These are phyloP conservation scores for Drosophila lutescens DNA, from an alignment of 2,888 invertebrate species.

Conservation along the genomic window DNA sequence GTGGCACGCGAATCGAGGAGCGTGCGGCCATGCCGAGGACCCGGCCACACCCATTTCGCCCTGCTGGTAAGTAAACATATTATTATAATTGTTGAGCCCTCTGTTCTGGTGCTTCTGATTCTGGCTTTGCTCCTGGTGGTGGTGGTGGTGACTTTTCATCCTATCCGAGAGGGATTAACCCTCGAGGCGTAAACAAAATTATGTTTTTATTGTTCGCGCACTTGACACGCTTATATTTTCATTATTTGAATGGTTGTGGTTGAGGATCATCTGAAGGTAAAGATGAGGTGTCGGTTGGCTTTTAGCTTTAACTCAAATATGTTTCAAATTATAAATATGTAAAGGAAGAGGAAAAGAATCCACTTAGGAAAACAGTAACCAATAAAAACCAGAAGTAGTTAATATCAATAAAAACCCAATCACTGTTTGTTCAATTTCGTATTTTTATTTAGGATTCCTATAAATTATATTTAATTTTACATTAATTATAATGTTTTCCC, in stretches of 20 bases:
- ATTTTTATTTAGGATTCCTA: no score
- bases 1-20: constrained; percentile 57
- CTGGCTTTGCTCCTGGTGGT: background rate
- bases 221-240: constrained; percentile 7
- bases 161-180: constrained; percentile 15
- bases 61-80: constrained; percentile 55
- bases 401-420: no score
- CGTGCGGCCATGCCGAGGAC: background rate
- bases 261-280: background rate
- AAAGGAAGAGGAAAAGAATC: no score
- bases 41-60: constrained; percentile 45
- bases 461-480: no score
- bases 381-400: no score
- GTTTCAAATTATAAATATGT: no score
- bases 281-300: no score
- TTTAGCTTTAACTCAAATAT: no score
- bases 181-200: constrained; percentile 55
- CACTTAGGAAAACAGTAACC: no score
- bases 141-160: constrained; percentile 8
- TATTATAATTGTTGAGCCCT: constrained; percentile 69
- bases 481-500: no score
- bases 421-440: no score
- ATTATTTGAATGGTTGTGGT: background rate
- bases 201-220: constrained; percentile 62
- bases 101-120: constrained; percentile 23